Conservation (phyloP, 2,797 vertebrate genomes). For the Natrix natrix region DNA sequence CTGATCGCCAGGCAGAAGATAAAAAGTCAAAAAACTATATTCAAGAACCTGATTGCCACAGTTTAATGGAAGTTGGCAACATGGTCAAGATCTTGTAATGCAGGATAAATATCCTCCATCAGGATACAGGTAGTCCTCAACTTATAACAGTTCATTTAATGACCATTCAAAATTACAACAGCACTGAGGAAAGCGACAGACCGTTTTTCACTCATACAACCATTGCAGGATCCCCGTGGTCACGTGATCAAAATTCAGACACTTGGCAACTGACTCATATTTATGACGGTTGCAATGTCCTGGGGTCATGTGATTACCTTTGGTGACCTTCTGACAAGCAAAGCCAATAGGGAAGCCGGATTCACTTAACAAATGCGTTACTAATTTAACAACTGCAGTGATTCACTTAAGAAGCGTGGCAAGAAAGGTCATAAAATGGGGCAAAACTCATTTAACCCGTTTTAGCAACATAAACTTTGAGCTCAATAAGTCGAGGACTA, state of each 20-base stretch:
- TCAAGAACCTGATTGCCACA: background rate
- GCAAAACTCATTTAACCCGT: background rate
- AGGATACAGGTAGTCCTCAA: background rate
- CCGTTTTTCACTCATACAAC: background rate
- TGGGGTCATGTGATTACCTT: background rate
- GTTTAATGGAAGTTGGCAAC: background rate
- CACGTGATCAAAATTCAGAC: background rate
- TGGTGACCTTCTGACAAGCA: background rate
- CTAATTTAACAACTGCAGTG: background rate
- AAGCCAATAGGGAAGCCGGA: background rate
- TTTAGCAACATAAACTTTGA: background rate
- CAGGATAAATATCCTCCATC: background rate
- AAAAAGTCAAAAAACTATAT: background rate
- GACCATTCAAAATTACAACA: background rate
- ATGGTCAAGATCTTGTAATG: background rate
- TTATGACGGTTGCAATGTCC: background rate
- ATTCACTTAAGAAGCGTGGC: background rate
- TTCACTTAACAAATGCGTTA: background rate
- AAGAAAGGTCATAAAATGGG: background rate
- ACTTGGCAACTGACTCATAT: background rate
- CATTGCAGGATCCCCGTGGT: background rate
- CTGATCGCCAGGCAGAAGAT: background rate
- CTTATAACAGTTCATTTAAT: background rate
- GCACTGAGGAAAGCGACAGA: background rate
- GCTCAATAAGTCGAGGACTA: background rate